Percentiles rank a stretch among this genome's conserved stretches.
Conservation (phyloP, 1,140 invertebrate species). For the Cotesia glomerata region DNA sequence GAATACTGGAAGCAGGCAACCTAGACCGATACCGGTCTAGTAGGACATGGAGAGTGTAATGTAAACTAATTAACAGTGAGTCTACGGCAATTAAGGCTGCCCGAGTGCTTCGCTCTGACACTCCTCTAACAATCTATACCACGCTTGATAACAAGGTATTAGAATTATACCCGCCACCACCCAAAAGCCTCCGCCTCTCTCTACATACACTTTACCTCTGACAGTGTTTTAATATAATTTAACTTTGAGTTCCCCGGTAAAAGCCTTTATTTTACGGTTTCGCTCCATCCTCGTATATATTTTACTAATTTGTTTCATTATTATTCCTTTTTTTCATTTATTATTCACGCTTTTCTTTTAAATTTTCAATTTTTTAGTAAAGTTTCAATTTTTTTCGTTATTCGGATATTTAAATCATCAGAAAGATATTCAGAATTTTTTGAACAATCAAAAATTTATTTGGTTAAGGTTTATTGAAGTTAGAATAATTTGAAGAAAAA, state of each 20-base stretch:
- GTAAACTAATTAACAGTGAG: slow-evolving; percentile 63
- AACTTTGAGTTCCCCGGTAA: slow-evolving; percentile 3
- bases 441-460: no score
- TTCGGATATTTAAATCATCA: no score
- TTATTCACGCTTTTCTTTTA: no score
- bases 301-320: no score
- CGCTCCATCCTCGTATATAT: no score
- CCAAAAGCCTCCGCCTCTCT: neutral
- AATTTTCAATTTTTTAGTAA: no score
- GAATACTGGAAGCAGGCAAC: slow-evolving; percentile 39
- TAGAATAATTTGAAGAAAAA: no score
- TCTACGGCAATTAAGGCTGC: slow-evolving; percentile 60
- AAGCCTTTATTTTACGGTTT: neutral
- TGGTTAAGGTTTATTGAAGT: no score
- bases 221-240: slow-evolving; percentile 16
- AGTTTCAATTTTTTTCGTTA: no score
- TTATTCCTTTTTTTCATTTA: no score
- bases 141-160: slow-evolving; percentile 34
- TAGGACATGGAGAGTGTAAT: slow-evolving; percentile 59
- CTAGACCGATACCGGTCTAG: slow-evolving; percentile 34
- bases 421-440: no score
- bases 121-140: slow-evolving; percentile 37
- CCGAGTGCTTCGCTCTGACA: slow-evolving; percentile 55
- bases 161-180: slow-evolving; percentile 22
- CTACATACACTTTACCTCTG: slow-evolving; percentile 1